phyloP scores from a whole-genome alignment of 1,140 invertebrate genomes.

The Adoxophyes honmai region DNA sequence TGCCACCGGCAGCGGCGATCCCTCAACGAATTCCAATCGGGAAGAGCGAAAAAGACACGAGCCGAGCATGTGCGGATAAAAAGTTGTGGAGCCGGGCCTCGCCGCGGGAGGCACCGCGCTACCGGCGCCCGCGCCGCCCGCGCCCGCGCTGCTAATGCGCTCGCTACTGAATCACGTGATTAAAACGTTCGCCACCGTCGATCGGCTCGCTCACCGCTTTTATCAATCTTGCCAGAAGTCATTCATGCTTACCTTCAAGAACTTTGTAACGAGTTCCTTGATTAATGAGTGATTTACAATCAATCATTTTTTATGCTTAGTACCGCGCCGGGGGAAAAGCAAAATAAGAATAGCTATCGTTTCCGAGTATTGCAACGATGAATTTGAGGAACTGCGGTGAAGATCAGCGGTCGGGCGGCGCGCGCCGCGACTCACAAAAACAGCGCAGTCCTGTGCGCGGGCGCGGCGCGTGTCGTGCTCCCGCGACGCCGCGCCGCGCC shows the following conservation, averaged over 20 bases:
- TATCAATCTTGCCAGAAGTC: slow-evolving; percentile 23
- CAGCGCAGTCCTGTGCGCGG: slow-evolving; percentile 42
- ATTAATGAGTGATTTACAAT: background rate
- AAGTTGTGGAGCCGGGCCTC: slow-evolving; percentile 55
- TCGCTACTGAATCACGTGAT: slow-evolving; percentile 36
- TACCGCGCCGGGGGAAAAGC: slow-evolving; percentile 16
- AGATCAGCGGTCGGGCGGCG: slow-evolving; percentile 38
- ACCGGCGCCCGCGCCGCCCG: slow-evolving; percentile 30
- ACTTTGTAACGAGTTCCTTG: slow-evolving; percentile 13
- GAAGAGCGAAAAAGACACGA: slow-evolving; percentile 75
- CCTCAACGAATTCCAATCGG: slow-evolving; percentile 71
- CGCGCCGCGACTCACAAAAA: slow-evolving; percentile 67
- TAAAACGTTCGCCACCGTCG: slow-evolving; percentile 35
- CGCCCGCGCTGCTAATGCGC: slow-evolving; percentile 21
- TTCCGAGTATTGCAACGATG: slow-evolving; percentile 57
- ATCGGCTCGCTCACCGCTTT: slow-evolving; percentile 9
- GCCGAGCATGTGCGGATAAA: slow-evolving; percentile 63
- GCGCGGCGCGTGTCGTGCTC: slow-evolving; percentile 17
- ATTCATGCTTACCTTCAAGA: slow-evolving; percentile 26
- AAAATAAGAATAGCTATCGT: slow-evolving; percentile 38
- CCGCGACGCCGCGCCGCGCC: background rate
- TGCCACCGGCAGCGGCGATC: slow-evolving; percentile 71
- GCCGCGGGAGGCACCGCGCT: slow-evolving; percentile 55
- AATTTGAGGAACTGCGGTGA: slow-evolving; percentile 46
- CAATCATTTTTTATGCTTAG: background rate